Evolutionary conservation across 2,797 vertebrate species (phyloP), one percentile per base, ranked within the genome.

Genomic region (Sebastes minor): DNA sequence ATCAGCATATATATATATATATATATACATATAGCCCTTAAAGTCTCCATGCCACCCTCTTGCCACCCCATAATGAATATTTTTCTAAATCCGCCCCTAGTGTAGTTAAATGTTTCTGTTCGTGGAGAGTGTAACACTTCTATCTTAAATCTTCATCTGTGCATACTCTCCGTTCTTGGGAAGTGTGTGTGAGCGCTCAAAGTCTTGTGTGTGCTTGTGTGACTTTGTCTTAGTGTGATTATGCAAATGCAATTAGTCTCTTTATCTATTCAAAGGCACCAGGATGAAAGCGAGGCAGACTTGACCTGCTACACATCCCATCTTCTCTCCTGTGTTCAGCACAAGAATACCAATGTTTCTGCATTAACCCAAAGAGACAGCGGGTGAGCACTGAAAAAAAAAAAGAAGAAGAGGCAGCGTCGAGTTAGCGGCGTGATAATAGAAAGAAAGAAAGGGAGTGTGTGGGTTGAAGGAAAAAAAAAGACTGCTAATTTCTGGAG

Each of bases 201-300:
- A 66, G 59, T 27, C 23, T 27, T 62, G 32, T 71, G 75, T 42
- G 57, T 38, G 80, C 23, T 56, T 63, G 56, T 61, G 53, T 32
- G 74, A 85, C 81, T 91, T 84, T 90, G 80, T 88, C 88, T 89
- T 89, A 76, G 85, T 80, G 81, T 69, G 87, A 93, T 92, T 94
- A 95, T 94, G 93, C 91, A 94, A 95, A 95, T 95, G 94, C 78
- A 94, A 93, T 95, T 94, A 94, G 80, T 86, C 87, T 92, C 91
- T 93, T 94, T 94, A 93, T 95, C 92, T 93, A 88, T 92, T 92
- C 91, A 94, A 93, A 95, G 78, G 92, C 91, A 87, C 74, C 56
- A 38, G 52, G 90, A 93, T 92, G 90, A 95, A 93, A 93, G 91
- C 53, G 62, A 88, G 84, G 83, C 88, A 88, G 91, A 89, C 88